Conservation (phyloP, 2,888 invertebrate genomes). For the Neoitamus cyanurus region DNA sequence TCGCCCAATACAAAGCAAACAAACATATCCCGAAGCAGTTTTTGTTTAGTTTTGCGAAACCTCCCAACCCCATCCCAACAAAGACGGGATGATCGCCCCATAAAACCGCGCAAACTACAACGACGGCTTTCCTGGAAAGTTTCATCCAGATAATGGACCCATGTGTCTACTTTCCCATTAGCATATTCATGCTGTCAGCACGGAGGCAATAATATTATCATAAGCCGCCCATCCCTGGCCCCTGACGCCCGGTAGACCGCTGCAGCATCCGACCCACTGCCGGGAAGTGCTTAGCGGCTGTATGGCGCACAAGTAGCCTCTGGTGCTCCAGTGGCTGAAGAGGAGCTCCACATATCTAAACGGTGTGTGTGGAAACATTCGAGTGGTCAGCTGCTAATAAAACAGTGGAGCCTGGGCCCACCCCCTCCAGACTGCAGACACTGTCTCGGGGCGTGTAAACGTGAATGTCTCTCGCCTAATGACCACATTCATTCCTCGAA, state of each 20-base stretch:
- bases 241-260: neutral
- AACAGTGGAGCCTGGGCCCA: neutral
- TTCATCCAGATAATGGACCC: constrained; percentile 39
- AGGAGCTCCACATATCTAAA: neutral
- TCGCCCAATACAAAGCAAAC: neutral
- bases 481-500: constrained; percentile 6
- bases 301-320: neutral
- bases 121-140: neutral
- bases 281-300: neutral
- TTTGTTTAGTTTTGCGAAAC: neutral
- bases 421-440: neutral
- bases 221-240: neutral
- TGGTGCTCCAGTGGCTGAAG: neutral
- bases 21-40: neutral
- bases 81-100: neutral
- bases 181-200: constrained; percentile 26
- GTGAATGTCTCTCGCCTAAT: neutral
- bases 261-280: neutral
- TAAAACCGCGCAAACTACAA: constrained; percentile 12
- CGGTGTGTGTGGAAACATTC: neutral
- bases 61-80: neutral
- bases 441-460: neutral
- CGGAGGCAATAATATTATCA: constrained; percentile 4
- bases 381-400: constrained; percentile 30
- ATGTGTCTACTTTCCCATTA: constrained; percentile 34